Evolutionary conservation across 2,797 vertebrate species (phyloP).

Genomic region (Eulemur rubriventer): DNA sequence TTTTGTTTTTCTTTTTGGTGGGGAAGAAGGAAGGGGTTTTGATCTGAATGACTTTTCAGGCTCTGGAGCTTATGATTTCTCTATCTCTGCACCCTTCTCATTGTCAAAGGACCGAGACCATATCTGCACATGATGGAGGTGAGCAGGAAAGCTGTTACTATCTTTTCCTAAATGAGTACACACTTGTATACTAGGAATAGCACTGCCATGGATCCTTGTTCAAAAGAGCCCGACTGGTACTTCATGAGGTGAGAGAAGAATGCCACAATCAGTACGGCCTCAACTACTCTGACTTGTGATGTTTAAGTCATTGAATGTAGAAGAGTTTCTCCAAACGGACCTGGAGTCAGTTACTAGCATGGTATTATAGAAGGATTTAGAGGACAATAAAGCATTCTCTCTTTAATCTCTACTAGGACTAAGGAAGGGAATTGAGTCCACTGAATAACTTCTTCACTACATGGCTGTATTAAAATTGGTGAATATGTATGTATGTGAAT

Average conservation of each 20-base stretch:
- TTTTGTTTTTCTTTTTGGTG: neutral
- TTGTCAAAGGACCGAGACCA: neutral
- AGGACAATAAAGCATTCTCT: neutral
- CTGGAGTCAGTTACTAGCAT: neutral
- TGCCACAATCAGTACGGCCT: neutral
- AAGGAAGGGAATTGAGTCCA: neutral
- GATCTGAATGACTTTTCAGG: neutral
- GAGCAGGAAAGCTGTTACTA: neutral
- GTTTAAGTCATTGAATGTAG: neutral
- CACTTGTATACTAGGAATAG: neutral
- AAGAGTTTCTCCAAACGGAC: neutral
- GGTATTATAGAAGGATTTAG: neutral
- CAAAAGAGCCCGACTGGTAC: neutral
- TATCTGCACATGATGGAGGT: neutral
- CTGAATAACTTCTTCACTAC: neutral
- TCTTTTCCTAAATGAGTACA: neutral
- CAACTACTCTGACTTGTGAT: neutral
- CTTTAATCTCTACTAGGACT: neutral
- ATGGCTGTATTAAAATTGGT: neutral
- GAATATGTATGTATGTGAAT: neutral
- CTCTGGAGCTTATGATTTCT: neutral
- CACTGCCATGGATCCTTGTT: too few species aligned
- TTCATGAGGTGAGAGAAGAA: neutral
- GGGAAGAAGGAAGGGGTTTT: neutral
- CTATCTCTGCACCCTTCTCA: neutral